Base-by-base conservation (phyloP, 1,140 invertebrate genomes). In the Zophobas morio region DNA sequence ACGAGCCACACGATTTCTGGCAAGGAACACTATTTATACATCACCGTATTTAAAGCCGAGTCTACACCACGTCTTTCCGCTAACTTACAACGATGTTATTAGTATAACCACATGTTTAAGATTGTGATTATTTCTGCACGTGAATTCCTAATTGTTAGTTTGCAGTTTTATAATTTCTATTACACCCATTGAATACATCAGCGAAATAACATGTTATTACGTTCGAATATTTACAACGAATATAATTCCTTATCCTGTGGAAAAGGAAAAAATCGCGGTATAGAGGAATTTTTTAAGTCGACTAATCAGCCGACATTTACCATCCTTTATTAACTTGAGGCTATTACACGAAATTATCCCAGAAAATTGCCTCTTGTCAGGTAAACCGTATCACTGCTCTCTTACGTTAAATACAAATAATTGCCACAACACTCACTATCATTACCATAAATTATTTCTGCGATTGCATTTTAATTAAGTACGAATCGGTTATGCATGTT, bases 141-240 rank as follows among this genome's bases (percentile, higher is more conserved):
- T 74, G 77, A 78, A 74, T 78, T 74, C 53, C 47, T 78, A 78
- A 78, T 78, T 78, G 74, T 72, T 56, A 49, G 71, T 78, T 51
- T 56, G 77, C 57, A 60, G 72, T 78, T 60, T 78, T 75, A 75
- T 75, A 74, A 78, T 78, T 78, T 78, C 77, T 78, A 78, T 78
- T 78, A 78, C 77, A 73, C 63, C 74, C 49, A 78, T 74, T 74
- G 57, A 42, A 74, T 66, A 73, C 56, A 78, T 74, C 71, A 78
- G 20, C 53, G 54, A 51, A 74, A 78, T 78, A 49, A 39, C 35
- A 70, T 40, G 54, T 66, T 72, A 74, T 74, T 73, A 73, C 37
- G 6, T 57, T 70, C 40, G 60, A 46, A 66, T 66, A 66, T 66
- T 66, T 66, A 66, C 60, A 34, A 36, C 37, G n/a, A 66, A 42